Base-by-base conservation (phyloP, 2,888 invertebrate genomes). In the Laspeyria flexula region DNA sequence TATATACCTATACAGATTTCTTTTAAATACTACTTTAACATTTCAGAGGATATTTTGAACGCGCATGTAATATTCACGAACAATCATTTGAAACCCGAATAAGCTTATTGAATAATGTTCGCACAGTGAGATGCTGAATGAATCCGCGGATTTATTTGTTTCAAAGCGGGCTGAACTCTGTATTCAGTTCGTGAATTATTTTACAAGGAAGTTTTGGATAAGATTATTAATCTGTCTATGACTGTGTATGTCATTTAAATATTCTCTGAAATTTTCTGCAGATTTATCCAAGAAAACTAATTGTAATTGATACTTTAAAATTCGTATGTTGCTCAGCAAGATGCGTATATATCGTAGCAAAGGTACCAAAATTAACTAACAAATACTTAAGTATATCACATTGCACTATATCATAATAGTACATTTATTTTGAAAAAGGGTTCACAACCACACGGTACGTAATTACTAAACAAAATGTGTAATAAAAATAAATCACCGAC, bases 371-470 rank as follows among this genome's bases (percentile, higher is more conserved):
- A n/a, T n/a, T 13, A 49, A 51, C 52, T 57, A 65, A 56, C 48
- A 69, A 72, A 65, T 59, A 58, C 60, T 68, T 69, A 75, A 76
- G 52, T 76, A 79, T 79, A 81, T 81, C 81, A 81, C 82, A 80
- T 73, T 72, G 73, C 70, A 75, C 69, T 72, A 51, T 21, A 29
- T 51, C 44, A 40, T 23, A 42, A 15, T 64, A 57, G 53, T 52
- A 50, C 18, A 29, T n/a, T n/a, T n/a, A n/a, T n/a, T 10, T 34
- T 57, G 51, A 65, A 61, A 71, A 68, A 52, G 43, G 51, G 61
- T 47, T 76, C 77, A 77, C 77, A 77, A 75, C 78, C 75, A 65
- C 58, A 52, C 48, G 48, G 49, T 54, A 54, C 51, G 43, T 53
- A 47, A 23, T 40, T 18, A 33, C 3, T 40, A 55, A 52, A 55